Base-by-base conservation (phyloP, 1,140 invertebrate genomes). In the Drosophila funebris region DNA sequence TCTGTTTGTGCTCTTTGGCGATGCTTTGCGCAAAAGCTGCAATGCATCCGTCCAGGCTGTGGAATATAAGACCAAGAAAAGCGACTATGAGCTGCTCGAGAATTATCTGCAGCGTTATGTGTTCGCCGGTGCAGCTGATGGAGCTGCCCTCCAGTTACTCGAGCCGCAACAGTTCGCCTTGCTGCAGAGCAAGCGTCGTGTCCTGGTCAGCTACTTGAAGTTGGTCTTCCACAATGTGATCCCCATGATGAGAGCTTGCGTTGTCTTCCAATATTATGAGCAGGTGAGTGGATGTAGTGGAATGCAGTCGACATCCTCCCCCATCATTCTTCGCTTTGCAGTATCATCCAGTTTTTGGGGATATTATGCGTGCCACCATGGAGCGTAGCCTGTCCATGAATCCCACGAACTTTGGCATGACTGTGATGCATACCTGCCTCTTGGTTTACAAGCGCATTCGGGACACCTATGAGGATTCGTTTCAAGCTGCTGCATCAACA, bases 371-470 rank as follows among this genome's bases (percentile, higher is more conserved):
- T 0, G 13, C 54, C 3, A 24, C 67, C 16, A 37, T 87, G 60
- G 83, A 87, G 24, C 71, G n/a, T n/a, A 33, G 62, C 0, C 4
- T 88, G 8, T 0, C 37, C 0, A 16, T 63, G 0, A 87, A 87
- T 64, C 18, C 66, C 1, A 16, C 66, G 0, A 64, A 87, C 29
- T 88, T 44, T 22, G 82, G 78, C 5, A 87, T 87, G 82, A 76
- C 82, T 5, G 5, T 87, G 9, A 37, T 82, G 33, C 82, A 87
- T 36, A 88, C 74, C 6, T 67, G 54, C 3, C 1, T 87, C 16
- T 7, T 60, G 16, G 44, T 58, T 0, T 87, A 63, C 6, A 41
- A 33, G 3, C 22, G 16, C 4, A 27, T 82, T 0, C 50, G 60
- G 1, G 0, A 2, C 9, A 52, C 1, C 4, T 18, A 41, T 7